A percentile compares a stretch with the other conserved stretches of the same genome.
Evolutionary conservation across 2,888 invertebrate genomes (phyloP).

Genomic region (Orgyia antiqua): DNA sequence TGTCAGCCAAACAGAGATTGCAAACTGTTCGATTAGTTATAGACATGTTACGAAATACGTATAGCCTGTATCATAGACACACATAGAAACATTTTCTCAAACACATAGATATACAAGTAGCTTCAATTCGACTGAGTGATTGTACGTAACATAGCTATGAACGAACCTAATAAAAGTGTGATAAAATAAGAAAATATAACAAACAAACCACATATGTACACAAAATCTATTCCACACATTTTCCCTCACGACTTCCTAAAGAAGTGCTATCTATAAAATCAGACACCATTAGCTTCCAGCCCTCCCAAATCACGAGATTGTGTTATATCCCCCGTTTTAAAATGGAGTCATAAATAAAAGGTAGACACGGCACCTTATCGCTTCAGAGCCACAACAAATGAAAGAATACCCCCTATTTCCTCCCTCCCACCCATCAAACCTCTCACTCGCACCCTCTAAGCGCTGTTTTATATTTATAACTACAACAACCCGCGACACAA

Average conservation of each 20-base stretch:
- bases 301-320: conserved; percentile 53
- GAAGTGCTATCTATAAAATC: conserved; percentile 31
- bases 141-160: too few species aligned
- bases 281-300: conserved; percentile 29
- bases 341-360: conserved; percentile 76
- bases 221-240: conserved; percentile 8
- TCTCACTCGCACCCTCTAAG: conserved; percentile 50
- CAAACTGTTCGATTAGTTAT: too few species aligned
- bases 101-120: too few species aligned
- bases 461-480: conserved; percentile 76
- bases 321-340: conserved; percentile 67
- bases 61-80: too few species aligned
- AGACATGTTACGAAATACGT: too few species aligned
- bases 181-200: too few species aligned
- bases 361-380: conserved; percentile 69
- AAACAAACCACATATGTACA: conserved; percentile 7
- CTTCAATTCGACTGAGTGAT: too few species aligned
- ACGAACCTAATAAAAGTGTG: too few species aligned
- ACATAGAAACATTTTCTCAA: too few species aligned
- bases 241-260: conserved; percentile 29
- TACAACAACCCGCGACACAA: conserved; percentile 54
- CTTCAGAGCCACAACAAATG: conserved; percentile 54
- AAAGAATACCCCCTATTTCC: conserved; percentile 53
- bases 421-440: conserved; percentile 23
- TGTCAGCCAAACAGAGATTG: too few species aligned